These are phyloP conservation scores for Drosophila sturtevanti DNA, from an alignment of 1,140 invertebrate genomes.

Conservation along the genomic window DNA sequence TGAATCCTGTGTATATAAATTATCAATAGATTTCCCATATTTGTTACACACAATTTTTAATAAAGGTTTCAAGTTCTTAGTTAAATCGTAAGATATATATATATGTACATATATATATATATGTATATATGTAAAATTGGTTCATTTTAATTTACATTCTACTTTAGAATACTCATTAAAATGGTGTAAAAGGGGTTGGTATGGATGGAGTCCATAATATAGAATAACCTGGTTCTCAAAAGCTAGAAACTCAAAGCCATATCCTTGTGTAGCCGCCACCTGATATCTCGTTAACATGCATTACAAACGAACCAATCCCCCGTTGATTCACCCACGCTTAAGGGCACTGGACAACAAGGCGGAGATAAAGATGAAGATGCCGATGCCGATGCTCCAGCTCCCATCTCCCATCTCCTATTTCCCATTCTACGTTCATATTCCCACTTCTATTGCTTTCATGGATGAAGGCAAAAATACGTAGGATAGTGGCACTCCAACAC, in stretches of 20 bases:
- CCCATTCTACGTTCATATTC: too few species aligned
- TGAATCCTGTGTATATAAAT: too few species aligned
- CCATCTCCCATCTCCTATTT: too few species aligned
- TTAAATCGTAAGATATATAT: neutral
- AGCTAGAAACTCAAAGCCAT: conserved; percentile 21
- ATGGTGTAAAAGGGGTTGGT: conserved; percentile 24
- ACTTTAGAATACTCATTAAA: conserved; percentile 17
- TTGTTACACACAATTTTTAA: too few species aligned
- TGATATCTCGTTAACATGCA: conserved; percentile 77
- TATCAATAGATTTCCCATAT: too few species aligned
- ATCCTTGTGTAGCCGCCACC: conserved; percentile 55
- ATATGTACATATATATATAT: too few species aligned
- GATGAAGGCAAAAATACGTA: conserved; percentile 28
- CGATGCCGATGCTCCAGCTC: too few species aligned
- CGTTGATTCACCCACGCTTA: conserved; percentile 1
- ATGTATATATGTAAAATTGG: too few species aligned
- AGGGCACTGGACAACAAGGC: neutral
- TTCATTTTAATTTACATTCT: neutral
- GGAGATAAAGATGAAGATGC: conserved; percentile 11
- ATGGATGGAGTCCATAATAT: conserved; percentile 3
- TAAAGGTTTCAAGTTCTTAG: too few species aligned
- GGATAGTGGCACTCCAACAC: conserved; percentile 61
- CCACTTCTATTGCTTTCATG: neutral
- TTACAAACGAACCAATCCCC: conserved; percentile 62
- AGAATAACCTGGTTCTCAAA: conserved; percentile 8